These are phyloP conservation scores for Microcebus tavaratra DNA, from an alignment of 2,113 vertebrate genomes.

Conservation along the genomic window DNA sequence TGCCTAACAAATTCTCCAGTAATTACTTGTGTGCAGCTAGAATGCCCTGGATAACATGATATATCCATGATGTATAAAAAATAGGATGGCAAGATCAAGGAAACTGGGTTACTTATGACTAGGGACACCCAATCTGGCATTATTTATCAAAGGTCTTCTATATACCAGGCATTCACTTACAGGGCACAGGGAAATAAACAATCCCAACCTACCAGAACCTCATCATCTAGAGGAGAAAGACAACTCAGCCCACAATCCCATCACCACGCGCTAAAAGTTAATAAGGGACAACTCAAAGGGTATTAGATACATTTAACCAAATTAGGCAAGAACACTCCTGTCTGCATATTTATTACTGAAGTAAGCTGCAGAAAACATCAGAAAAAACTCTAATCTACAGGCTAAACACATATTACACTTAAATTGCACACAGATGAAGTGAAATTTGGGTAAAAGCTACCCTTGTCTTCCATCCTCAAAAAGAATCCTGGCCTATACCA, in stretches of 20 bases:
- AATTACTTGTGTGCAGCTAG: neutral
- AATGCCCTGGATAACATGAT: neutral
- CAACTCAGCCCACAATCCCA: neutral
- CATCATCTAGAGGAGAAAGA: neutral
- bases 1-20: neutral
- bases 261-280: rapidly evolving
- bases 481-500: neutral
- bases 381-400: neutral
- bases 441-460: neutral
- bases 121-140: neutral
- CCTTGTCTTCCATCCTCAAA: neutral
- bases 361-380: rapidly evolving
- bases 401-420: neutral
- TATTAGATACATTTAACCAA: neutral
- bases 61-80: neutral
- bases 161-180: too few relatives aligned
- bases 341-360: rapidly evolving
- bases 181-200: neutral
- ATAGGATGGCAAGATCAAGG: rapidly evolving
- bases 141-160: neutral
- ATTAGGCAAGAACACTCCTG: neutral
- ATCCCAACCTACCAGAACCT: neutral
- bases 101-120: neutral
- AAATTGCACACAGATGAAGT: neutral
- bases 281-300: neutral